Conservation (phyloP, 2,888 invertebrate genomes). For the Papilio demoleus region DNA sequence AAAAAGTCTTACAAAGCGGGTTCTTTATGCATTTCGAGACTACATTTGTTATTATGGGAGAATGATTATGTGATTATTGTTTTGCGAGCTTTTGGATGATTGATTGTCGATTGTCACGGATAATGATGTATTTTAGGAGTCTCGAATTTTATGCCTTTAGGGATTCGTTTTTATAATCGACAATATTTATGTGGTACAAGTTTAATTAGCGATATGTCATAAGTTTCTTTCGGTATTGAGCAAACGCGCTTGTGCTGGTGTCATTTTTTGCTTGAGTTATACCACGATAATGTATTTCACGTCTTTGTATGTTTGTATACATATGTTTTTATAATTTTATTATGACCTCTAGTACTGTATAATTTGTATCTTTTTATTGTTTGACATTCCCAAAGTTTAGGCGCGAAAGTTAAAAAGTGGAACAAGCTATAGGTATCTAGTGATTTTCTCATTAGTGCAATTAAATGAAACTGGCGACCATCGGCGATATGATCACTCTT, state of each 20-base stretch:
- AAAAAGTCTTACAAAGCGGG: slow-evolving; percentile 69
- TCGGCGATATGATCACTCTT: slow-evolving; percentile 34
- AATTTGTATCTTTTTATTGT: too few species aligned
- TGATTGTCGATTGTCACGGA: slow-evolving; percentile 77
- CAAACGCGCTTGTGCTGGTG: not conserved
- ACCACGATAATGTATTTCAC: not conserved
- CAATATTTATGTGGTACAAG: slow-evolving; percentile 25
- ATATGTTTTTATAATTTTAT: not conserved
- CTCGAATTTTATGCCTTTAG: slow-evolving; percentile 62
- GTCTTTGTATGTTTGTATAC: not conserved
- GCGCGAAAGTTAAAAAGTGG: not conserved
- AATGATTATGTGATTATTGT: slow-evolving; percentile 83
- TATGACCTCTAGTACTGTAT: not conserved
- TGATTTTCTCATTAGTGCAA: slow-evolving; percentile 21
- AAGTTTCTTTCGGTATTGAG: not conserved
- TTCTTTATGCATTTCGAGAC: slow-evolving; percentile 79
- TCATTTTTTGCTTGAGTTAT: not conserved
- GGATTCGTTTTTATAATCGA: slow-evolving; percentile 40
- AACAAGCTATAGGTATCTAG: not conserved
- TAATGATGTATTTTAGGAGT: slow-evolving; percentile 74
- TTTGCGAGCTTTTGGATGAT: slow-evolving; percentile 78
- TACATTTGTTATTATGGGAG: slow-evolving; percentile 81
- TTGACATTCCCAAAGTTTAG: not conserved
- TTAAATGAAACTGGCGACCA: slow-evolving; percentile 25
- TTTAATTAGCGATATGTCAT: slow-evolving; percentile 12